phyloP scores from a whole-genome alignment of 2,888 invertebrate species.

The Gasteruption jaculator region DNA sequence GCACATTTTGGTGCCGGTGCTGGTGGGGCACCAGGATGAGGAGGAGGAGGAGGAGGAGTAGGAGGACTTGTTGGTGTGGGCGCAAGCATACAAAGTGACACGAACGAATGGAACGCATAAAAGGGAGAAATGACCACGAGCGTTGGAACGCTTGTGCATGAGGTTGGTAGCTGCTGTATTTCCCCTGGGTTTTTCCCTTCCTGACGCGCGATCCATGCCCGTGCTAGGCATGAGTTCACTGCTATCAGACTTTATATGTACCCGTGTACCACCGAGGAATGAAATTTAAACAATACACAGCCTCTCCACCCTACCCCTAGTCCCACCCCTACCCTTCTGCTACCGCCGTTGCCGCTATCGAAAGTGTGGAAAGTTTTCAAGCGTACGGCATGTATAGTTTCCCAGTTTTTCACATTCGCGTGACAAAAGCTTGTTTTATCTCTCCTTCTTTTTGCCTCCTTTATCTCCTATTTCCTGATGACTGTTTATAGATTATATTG shows the following conservation, averaged over 20 bases:
- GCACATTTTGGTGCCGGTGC: too few species aligned
- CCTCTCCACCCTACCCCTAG: background rate
- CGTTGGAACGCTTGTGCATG: slow-evolving; percentile 35
- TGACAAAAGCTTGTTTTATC: too few species aligned
- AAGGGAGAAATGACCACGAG: slow-evolving; percentile 47
- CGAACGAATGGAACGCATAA: slow-evolving; percentile 48
- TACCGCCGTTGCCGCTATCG: background rate
- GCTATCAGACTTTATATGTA: slow-evolving; percentile 13
- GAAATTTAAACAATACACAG: slow-evolving; percentile 40
- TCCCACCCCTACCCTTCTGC: background rate
- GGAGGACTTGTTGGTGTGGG: background rate
- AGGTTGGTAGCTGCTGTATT: slow-evolving; percentile 34
- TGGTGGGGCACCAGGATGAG: too few species aligned
- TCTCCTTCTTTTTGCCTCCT: too few species aligned
- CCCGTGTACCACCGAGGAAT: slow-evolving; percentile 25
- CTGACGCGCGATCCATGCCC: slow-evolving; percentile 17
- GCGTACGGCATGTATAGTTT: too few species aligned
- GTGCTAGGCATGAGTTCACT: slow-evolving; percentile 8
- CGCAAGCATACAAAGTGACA: slow-evolving; percentile 35
- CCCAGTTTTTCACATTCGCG: too few species aligned
- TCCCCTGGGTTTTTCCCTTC: slow-evolving; percentile 38
- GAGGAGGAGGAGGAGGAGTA: too few species aligned
- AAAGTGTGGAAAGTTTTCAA: too few species aligned
- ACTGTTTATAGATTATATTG: too few species aligned
- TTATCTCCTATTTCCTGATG: too few species aligned